These are phyloP conservation scores for Antechinus flavipes DNA, from an alignment of 2,113 vertebrate genomes.

Conservation along the genomic window DNA sequence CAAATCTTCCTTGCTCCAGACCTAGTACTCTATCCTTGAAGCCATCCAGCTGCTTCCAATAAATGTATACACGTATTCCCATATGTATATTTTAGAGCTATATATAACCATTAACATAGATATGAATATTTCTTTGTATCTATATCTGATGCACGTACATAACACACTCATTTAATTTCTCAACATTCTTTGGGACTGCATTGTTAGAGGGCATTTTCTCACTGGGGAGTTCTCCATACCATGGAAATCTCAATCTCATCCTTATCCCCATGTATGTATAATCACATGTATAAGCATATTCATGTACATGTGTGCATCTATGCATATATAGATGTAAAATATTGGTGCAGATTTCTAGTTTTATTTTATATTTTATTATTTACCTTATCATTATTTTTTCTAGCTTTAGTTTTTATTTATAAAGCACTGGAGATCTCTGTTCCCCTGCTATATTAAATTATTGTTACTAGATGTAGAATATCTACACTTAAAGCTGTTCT, in stretches of 20 bases:
- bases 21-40: too few relatives aligned
- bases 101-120: background rate
- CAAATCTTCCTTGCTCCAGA: background rate
- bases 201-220: background rate
- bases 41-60: background rate
- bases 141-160: background rate
- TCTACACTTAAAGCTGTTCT: background rate
- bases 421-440: constrained; percentile 1
- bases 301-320: background rate
- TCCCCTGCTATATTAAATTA: constrained; percentile 26
- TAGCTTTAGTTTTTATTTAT: constrained; percentile 28
- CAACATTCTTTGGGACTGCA: background rate
- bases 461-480: background rate
- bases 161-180: background rate
- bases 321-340: background rate
- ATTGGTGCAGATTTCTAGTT: constrained; percentile 9
- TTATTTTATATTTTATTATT: too few relatives aligned
- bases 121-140: background rate
- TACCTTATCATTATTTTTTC: background rate
- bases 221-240: background rate
- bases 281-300: too few relatives aligned
- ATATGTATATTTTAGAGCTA: background rate
- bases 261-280: background rate
- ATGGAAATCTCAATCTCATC: background rate
- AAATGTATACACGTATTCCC: background rate